Conservation (phyloP, 2,113 vertebrate species). For the Coptodon rendalli region DNA sequence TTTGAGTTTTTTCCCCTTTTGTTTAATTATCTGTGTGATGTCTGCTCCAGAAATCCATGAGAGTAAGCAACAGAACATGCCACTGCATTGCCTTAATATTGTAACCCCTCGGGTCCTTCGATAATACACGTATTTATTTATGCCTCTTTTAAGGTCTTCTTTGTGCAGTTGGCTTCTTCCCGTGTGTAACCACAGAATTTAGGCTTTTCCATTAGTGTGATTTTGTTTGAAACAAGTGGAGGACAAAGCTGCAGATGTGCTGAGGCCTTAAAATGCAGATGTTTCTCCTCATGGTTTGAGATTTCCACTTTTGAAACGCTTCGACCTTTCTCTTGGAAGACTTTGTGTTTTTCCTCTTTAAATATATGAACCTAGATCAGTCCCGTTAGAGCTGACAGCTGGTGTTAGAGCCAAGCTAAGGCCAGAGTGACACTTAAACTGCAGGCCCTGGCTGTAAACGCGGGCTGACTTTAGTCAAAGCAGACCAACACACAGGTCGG, state of each 20-base stretch:
- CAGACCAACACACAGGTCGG: not conserved
- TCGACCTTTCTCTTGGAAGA: not conserved
- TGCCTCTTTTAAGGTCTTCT: slow-evolving; percentile 36
- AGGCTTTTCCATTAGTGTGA: slow-evolving; percentile 1
- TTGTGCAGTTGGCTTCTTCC: slow-evolving; percentile 20
- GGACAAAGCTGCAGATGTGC: slow-evolving; percentile 8
- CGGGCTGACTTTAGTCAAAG: not conserved
- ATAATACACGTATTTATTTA: slow-evolving; percentile 69
- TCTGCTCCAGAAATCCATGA: slow-evolving; percentile 37
- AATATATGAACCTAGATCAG: not conserved
- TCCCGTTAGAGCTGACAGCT: not conserved
- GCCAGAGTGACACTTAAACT: not conserved
- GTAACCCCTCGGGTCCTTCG: slow-evolving; percentile 35
- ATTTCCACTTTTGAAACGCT: slow-evolving; percentile 2
- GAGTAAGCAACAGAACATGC: slow-evolving; percentile 53
- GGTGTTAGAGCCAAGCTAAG: not conserved
- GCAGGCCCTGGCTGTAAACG: not conserved
- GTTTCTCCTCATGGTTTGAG: not conserved
- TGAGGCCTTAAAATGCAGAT: slow-evolving; percentile 56
- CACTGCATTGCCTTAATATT: slow-evolving; percentile 78
- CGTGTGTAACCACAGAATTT: not conserved
- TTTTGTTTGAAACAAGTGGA: slow-evolving; percentile 1
- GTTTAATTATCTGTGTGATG: slow-evolving; percentile 36
- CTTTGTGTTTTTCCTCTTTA: not conserved
- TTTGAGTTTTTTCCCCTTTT: not conserved